Evolutionary conservation across 1,140 invertebrate species (phyloP).

Genomic region (Bombyx mori): ASM3026992v2 NC_085113.1:13822501-13823000

Average conservation of each 20-base stretch:
- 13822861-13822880: conserved; percentile 34
- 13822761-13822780: conserved; percentile 59
- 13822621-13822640: conserved; percentile 48
- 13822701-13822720: conserved; percentile 44
- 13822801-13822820: conserved; percentile 30
- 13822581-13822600: conserved; percentile 57
- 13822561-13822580: conserved; percentile 43
- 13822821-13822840: conserved; percentile 22
- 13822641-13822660: conserved; percentile 28
- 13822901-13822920: conserved; percentile 40
- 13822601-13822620: conserved; percentile 65
- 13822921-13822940: conserved; percentile 40
- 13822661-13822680: conserved; percentile 48
- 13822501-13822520: too few species aligned
- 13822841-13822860: conserved; percentile 32
- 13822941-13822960: conserved; percentile 37
- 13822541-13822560: conserved; percentile 49
- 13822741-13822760: conserved; percentile 64
- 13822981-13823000: conserved; percentile 46
- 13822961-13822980: conserved; percentile 47
- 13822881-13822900: conserved; percentile 28
- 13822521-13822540: conserved; percentile 43
- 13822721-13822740: conserved; percentile 55
- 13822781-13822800: conserved; percentile 45
- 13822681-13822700: conserved; percentile 54